Base-by-base conservation (phyloP, 2,888 invertebrate species). In the Drosophila nigricruria region DNA sequence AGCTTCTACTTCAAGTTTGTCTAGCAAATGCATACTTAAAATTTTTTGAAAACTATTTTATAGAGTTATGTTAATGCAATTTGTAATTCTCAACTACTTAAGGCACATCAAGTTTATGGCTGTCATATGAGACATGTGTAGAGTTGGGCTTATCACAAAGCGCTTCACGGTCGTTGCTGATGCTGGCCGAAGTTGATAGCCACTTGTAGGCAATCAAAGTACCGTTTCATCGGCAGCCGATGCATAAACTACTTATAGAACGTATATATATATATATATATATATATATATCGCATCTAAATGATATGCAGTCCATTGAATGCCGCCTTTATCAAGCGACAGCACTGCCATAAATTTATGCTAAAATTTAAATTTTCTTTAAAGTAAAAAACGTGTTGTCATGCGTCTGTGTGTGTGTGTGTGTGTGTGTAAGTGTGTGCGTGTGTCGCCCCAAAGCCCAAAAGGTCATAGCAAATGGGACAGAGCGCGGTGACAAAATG, bases 331-430 rank as follows among this genome's bases (percentile, higher is more conserved):
- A 75, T 79, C 72, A 66, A 62, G 32, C 64, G 50, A 64, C 70
- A 59, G 79, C 65, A 69, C 64, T 53, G 65, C 73, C 81, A 84
- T 84, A 88, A 84, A 84, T 84, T 84, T 85, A 84, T 88, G 84
- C 82, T 88, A 79, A 88, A 85, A 88, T 84, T 88, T 81, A 85
- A 88, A 82, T 88, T 84, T 85, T 73, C 88, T 82, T 88, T 82
- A 32, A 80, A 69, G 57, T 72, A 71, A 72, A 72, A 78, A 68
- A 56, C 69, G 43, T 78, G 73, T 71, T 60, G 52, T 40, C 53
- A 36, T 53, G 25, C 25, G n/a, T 60, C 50, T 40, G 36, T 43
- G 10, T 45, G 45, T 67, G n/a, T 58, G 30, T 18, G 56, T 43
- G 52, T 57, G 50, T 70, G 14, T 50, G 42, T 62, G n/a, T 61